Percentiles rank a stretch among this genome's conserved stretches.
phyloP scores from a whole-genome alignment of 2,113 vertebrate species.

The Callionymus lyra region DNA sequence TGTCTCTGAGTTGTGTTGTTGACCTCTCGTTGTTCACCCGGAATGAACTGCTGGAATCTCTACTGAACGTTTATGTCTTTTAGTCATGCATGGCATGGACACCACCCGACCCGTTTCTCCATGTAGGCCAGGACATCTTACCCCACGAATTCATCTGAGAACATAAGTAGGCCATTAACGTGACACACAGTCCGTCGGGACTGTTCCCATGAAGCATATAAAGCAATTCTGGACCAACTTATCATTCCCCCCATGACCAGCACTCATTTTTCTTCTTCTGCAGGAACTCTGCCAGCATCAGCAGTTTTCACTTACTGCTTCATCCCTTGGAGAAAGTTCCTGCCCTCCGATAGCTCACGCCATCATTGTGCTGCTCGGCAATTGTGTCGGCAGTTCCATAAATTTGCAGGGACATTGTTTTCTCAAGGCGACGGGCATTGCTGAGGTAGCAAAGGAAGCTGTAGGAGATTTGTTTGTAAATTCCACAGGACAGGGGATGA shows the following conservation, averaged over 20 bases:
- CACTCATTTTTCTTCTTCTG: constrained; percentile 27
- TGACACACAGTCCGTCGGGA: constrained; percentile 19
- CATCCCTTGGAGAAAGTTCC: constrained; percentile 26
- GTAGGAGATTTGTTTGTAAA: no score
- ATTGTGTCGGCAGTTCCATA: constrained; percentile 27
- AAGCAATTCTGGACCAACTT: constrained; percentile 33
- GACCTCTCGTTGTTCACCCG: no score
- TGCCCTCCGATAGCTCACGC: constrained; percentile 16
- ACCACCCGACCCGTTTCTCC: no score
- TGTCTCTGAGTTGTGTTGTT: constrained; percentile 28
- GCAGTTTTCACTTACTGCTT: constrained; percentile 40
- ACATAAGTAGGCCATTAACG: constrained; percentile 21
- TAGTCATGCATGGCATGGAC: no score
- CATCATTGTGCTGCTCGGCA: constrained; percentile 18
- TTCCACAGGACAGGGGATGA: no score
- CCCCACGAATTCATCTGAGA: constrained; percentile 3
- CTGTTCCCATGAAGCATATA: constrained; percentile 23
- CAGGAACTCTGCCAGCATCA: constrained; percentile 22
- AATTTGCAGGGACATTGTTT: constrained; percentile 21
- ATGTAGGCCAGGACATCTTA: no score
- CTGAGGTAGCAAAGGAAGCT: no score
- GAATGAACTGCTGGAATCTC: no score
- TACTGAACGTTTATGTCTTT: no score
- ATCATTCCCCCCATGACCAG: constrained; percentile 23
- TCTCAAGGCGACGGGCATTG: no score